Conservation (phyloP, 2,797 vertebrate species). For the Florisuga fusca region DNA sequence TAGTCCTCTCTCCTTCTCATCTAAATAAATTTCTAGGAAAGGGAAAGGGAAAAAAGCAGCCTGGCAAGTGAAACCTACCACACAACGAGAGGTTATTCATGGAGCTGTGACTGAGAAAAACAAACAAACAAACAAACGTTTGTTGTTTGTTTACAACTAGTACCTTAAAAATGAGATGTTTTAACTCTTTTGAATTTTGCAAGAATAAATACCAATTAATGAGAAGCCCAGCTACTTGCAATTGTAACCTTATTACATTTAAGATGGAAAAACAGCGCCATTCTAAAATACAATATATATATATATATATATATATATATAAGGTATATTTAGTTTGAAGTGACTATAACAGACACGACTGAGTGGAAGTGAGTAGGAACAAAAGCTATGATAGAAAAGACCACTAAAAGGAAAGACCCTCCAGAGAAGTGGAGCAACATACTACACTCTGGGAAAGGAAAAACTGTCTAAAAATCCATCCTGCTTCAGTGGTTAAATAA, state of each 20-base stretch:
- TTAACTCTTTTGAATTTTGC: neutral
- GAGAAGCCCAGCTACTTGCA: neutral
- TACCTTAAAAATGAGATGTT: neutral
- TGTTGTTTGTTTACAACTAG: neutral
- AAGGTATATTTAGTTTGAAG: neutral
- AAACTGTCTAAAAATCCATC: neutral
- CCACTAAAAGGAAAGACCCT: neutral
- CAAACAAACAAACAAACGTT: neutral
- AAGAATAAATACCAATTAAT: neutral
- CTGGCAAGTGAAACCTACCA: constrained; percentile 18
- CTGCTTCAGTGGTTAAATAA: neutral
- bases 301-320: too few relatives aligned
- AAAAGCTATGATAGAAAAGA: neutral
- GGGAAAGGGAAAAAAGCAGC: neutral
- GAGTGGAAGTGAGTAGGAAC: neutral
- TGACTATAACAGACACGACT: neutral
- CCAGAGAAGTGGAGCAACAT: neutral
- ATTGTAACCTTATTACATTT: neutral
- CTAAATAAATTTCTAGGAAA: neutral
- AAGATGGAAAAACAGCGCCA: neutral
- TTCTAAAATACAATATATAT: neutral
- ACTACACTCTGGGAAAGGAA: neutral
- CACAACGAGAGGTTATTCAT: neutral
- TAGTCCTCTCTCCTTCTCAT: constrained; percentile 5
- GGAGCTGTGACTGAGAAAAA: neutral